A percentile compares a stretch with the other conserved stretches of the same genome.
phyloP scores from a whole-genome alignment of 2,888 invertebrate species.

The Microctonus aethiopoides region DNA sequence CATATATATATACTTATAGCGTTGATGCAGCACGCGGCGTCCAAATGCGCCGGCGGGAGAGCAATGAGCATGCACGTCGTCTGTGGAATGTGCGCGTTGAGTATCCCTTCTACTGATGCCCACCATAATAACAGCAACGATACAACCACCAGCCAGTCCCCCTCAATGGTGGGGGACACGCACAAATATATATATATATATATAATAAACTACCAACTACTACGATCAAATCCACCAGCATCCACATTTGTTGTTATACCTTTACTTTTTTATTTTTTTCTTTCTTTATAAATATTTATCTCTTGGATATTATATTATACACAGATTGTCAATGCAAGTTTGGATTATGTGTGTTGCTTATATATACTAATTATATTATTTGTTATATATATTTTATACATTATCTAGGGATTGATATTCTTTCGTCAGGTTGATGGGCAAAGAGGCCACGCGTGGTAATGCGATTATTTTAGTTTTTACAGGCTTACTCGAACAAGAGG shows the following conservation, averaged over 20 bases:
- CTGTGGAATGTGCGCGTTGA: slow-evolving; percentile 47
- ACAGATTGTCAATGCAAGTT: too few species aligned
- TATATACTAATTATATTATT: too few species aligned
- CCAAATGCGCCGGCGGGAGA: slow-evolving; percentile 14
- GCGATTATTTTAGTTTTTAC: slow-evolving; percentile 33
- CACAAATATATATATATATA: too few species aligned
- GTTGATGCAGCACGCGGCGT: neutral
- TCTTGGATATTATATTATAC: too few species aligned
- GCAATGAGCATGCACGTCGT: slow-evolving; percentile 42
- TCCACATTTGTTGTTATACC: too few species aligned
- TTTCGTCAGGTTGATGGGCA: too few species aligned
- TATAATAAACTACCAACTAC: neutral
- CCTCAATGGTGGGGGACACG: neutral
- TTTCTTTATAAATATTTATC: too few species aligned
- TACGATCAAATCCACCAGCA: too few species aligned
- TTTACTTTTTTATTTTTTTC: too few species aligned
- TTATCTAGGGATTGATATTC: too few species aligned
- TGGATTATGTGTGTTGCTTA: too few species aligned
- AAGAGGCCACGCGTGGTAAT: slow-evolving; percentile 29
- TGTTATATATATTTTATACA: too few species aligned
- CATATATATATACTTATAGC: neutral
- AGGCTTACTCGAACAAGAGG: slow-evolving; percentile 15
- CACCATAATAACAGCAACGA: neutral
- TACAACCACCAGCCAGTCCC: neutral
- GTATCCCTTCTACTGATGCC: slow-evolving; percentile 25